phyloP scores from a whole-genome alignment of 2,888 invertebrate species.

The Polyommatus iphigenia region DNA sequence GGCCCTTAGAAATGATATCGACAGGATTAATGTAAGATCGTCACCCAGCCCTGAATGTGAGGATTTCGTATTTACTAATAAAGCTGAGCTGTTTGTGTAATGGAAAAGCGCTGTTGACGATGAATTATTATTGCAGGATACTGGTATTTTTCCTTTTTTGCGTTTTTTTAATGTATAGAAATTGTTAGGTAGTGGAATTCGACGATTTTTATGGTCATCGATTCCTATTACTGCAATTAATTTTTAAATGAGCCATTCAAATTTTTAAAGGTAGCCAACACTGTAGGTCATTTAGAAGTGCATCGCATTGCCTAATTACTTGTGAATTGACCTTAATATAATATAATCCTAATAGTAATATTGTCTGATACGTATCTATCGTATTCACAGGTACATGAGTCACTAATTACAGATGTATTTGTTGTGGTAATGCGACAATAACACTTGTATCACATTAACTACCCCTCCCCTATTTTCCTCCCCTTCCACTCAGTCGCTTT shows the following conservation, averaged over 20 bases:
- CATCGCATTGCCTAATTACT: background rate
- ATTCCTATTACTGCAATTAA: too few relatives aligned
- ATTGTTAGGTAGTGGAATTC: too few relatives aligned
- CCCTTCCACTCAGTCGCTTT: background rate
- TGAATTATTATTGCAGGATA: background rate
- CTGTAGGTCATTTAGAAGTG: background rate
- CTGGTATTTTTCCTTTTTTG: background rate
- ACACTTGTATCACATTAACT: slow-evolving; percentile 14
- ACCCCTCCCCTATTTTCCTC: background rate
- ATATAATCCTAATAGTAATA: background rate
- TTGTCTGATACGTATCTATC: background rate
- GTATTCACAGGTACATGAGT: background rate
- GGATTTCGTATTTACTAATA: background rate
- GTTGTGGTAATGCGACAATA: slow-evolving; percentile 1
- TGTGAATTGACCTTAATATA: background rate
- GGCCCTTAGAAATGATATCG: slow-evolving; percentile 1
- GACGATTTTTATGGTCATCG: too few relatives aligned
- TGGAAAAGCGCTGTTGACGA: background rate
- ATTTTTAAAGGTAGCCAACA: too few relatives aligned
- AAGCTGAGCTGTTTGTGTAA: background rate
- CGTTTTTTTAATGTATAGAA: too few relatives aligned
- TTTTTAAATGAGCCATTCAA: too few relatives aligned
- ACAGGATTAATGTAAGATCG: slow-evolving; percentile 3
- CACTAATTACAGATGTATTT: background rate
- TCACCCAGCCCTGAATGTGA: background rate